Evolutionary conservation across 2,888 invertebrate species (phyloP).

Genomic region (Tachina fera): DNA sequence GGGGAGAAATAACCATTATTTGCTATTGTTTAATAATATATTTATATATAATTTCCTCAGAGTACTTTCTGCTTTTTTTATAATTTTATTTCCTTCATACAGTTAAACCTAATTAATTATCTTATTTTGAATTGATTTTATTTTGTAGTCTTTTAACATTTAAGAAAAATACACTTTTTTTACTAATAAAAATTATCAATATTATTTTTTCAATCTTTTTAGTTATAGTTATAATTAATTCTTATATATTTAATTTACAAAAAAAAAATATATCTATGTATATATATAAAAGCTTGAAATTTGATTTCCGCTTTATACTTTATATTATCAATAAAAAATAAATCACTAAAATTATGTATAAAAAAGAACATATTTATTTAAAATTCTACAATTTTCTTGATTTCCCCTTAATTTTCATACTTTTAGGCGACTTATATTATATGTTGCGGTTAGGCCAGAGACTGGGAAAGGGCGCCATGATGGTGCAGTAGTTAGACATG

Average conservation of each 20-base stretch:
- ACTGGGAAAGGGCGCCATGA: background rate
- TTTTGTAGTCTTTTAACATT: constrained; percentile 70
- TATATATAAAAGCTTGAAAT: constrained; percentile 76
- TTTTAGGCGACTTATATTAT: background rate
- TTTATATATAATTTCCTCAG: constrained; percentile 54
- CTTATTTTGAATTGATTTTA: constrained; percentile 59
- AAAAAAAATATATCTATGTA: constrained; percentile 27
- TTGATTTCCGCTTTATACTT: constrained; percentile 76
- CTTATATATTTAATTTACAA: constrained; percentile 62
- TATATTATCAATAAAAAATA: constrained; percentile 56
- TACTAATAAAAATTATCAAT: constrained; percentile 64
- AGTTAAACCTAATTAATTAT: constrained; percentile 59
- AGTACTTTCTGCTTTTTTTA: constrained; percentile 61
- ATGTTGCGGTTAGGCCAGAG: background rate
- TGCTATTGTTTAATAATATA: constrained; percentile 60
- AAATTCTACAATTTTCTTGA: constrained; percentile 55
- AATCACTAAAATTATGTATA: constrained; percentile 62
- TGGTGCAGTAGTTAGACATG: constrained; percentile 51
- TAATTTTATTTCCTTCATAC: constrained; percentile 43
- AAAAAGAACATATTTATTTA: constrained; percentile 57
- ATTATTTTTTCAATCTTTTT: constrained; percentile 35
- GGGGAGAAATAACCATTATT: constrained; percentile 47
- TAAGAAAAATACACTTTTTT: constrained; percentile 71
- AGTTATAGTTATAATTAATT: constrained; percentile 54
- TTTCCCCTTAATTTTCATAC: constrained; percentile 13